Percentiles rank a stretch among this genome's conserved stretches.
These are phyloP conservation scores for Gallinago media DNA, from an alignment of 2,113 vertebrate genomes.

Conservation along the genomic window DNA sequence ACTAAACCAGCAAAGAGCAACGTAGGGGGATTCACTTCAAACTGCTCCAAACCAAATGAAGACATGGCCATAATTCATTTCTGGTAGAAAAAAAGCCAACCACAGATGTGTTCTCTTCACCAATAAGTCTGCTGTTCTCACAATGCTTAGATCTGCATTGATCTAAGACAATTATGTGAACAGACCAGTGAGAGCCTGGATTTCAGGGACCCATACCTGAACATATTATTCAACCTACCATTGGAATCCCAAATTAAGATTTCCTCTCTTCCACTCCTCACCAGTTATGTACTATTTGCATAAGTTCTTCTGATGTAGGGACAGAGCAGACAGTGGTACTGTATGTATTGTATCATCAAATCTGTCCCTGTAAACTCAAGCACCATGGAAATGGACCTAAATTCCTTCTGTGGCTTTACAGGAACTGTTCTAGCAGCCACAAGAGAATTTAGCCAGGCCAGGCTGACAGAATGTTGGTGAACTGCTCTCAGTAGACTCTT, in stretches of 20 bases:
- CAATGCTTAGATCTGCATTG: neutral
- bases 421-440: neutral
- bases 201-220: neutral
- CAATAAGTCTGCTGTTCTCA: neutral
- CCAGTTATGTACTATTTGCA: neutral
- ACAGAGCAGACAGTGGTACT: neutral
- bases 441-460: neutral
- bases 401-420: neutral
- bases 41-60: neutral
- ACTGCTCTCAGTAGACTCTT: neutral
- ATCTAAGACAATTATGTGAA: neutral
- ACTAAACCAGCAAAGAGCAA: neutral
- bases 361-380: neutral
- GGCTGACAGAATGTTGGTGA: neutral
- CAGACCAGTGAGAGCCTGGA: neutral
- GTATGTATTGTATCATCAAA: neutral
- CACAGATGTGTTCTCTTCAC: neutral
- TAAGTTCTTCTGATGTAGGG: neutral
- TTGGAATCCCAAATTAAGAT: neutral
- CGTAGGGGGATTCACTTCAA: neutral
- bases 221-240: neutral
- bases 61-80: neutral
- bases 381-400: neutral
- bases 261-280: neutral
- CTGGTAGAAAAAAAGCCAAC: neutral